Evolutionary conservation across 2,888 invertebrate genomes (phyloP), one percentile per base, ranked within the genome.

Genomic region (Thecocarcelia acutangulata): DNA sequence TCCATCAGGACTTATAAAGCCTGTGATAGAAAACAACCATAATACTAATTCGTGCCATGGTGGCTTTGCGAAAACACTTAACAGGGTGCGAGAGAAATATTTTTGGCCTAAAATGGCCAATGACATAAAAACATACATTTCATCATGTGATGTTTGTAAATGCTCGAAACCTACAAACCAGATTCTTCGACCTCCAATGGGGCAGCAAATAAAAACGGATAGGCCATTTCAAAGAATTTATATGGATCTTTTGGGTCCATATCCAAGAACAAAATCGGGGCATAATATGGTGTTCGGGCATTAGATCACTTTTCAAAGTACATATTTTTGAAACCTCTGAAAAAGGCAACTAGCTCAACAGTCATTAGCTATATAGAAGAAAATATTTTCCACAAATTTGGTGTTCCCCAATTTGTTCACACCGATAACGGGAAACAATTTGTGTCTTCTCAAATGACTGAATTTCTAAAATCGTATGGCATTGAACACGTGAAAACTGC

Each of bases 401-500:
- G 42, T 4, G 12, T 11, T 3, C 42, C 42, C 6, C 42, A 42
- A 42, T 42, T 8, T 13, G 12, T 42, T 42, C 42, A 42, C 12
- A 13, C 42, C 9, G 42, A 42, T 12, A 42, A 42, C 12, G 42
- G 42, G 13, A 42, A 42, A 13, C 42, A 42, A 42, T 42, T 42
- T 42, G 12, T 42, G 9, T 42, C 42, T 74, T 85, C n/a, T n/a
- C n/a, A n/a, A n/a, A n/a, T n/a, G n/a, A n/a, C n/a, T n/a, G n/a
- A n/a, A n/a, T n/a, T n/a, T 9, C 28, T 83, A 2, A 61, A 59
- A n/a, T 24, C 24, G 12, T 85, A 85, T 59, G 69, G 84, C n/a
- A 52, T 82, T 0, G 78, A 28, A 11, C 56, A 86, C 8, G 28
- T 69, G 2, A 84, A n/a, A n/a, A n/a, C n/a, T n/a, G n/a, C n/a